phyloP scores from a whole-genome alignment of 2,888 invertebrate species.

The Spicauda simplicius region DNA sequence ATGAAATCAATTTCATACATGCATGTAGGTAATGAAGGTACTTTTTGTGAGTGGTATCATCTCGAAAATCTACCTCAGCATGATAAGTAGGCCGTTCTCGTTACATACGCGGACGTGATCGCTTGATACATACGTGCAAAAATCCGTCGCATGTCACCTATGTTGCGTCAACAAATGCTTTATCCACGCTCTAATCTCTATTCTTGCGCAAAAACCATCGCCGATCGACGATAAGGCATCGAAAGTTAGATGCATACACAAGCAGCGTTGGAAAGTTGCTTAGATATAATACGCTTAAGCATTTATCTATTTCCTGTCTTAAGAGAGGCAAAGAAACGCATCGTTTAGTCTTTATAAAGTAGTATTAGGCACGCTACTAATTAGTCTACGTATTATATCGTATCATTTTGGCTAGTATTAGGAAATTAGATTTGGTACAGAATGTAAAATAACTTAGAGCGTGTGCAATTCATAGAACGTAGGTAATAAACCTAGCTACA shows the following conservation, averaged over 20 bases:
- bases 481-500: no score
- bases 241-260: neutral
- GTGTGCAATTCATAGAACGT: no score
- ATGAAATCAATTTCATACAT: no score
- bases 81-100: conserved; percentile 36
- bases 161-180: conserved; percentile 29
- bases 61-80: conserved; percentile 36
- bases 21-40: no score
- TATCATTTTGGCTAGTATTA: no score
- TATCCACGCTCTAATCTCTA: conserved; percentile 24
- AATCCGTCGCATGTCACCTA: conserved; percentile 25
- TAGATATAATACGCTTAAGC: neutral
- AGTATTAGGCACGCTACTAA: neutral
- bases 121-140: conserved; percentile 39
- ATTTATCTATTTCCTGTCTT: conserved; percentile 20
- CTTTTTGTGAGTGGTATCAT: conserved; percentile 1
- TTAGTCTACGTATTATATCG: no score
- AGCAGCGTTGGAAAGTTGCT: conserved; percentile 15
- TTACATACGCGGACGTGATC: conserved; percentile 32
- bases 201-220: conserved; percentile 16
- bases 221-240: neutral
- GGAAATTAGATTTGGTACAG: no score
- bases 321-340: conserved; percentile 11
- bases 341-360: neutral
- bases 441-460: no score